A percentile compares a stretch with the other conserved stretches of the same genome.
Conservation (phyloP, 2,113 vertebrate species). For the Laticauda laticaudata region DNA sequence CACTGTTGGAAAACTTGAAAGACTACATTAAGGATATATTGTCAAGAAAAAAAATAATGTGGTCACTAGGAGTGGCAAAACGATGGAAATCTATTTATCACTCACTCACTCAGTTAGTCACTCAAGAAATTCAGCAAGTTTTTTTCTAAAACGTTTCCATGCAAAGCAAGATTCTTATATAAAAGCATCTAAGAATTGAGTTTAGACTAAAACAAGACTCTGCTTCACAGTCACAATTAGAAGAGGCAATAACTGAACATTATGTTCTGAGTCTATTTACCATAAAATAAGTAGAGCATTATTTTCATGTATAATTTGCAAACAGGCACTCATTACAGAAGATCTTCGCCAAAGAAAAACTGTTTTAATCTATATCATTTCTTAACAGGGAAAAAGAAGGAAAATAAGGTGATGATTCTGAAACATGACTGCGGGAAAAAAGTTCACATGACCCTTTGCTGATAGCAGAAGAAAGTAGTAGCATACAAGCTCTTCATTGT, state of each 20-base stretch:
- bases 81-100: neutral
- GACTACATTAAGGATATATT: neutral
- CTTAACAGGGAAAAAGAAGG: neutral
- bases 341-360: neutral
- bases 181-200: neutral
- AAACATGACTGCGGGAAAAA: neutral
- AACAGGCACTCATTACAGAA: neutral
- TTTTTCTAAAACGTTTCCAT: neutral
- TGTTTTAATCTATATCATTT: neutral
- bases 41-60: neutral
- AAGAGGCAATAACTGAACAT: neutral
- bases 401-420: neutral
- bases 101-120: no score
- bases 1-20: neutral
- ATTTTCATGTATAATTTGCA: neutral
- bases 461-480: neutral
- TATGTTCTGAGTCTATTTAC: neutral
- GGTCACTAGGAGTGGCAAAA: neutral
- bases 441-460: neutral
- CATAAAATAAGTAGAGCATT: neutral
- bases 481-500: conserved; percentile 23
- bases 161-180: neutral
- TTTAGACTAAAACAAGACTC: neutral
- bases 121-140: neutral
- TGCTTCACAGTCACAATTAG: neutral